Evolutionary conservation across 2,113 vertebrate species (phyloP).

Genomic region (Caloenas nicobarica): DNA sequence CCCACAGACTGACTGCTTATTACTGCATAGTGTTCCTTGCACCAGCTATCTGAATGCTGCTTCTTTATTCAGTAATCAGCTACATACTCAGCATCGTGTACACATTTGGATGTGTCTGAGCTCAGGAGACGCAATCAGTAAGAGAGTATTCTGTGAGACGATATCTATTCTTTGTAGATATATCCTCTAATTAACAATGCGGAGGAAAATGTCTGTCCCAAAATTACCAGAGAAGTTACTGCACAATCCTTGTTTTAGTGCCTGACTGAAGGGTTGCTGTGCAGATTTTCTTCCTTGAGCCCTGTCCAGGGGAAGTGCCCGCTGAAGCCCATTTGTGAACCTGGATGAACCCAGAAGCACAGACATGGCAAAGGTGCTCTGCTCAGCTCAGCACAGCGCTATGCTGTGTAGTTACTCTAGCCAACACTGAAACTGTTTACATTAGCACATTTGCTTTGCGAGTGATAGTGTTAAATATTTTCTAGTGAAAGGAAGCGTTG

Average conservation of each 20-base stretch:
- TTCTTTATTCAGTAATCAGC: constrained; percentile 10
- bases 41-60: background rate
- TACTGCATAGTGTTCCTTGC: background rate
- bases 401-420: background rate
- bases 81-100: background rate
- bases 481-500: background rate
- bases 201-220: background rate
- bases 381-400: background rate
- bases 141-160: background rate
- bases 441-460: background rate
- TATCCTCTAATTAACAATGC: background rate
- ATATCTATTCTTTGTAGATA: constrained; percentile 20
- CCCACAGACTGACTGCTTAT: background rate
- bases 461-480: background rate
- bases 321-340: background rate
- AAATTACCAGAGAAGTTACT: background rate
- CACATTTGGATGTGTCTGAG: background rate
- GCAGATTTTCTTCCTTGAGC: background rate
- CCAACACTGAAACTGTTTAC: background rate
- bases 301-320: background rate
- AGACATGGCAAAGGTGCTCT: background rate
- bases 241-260: background rate
- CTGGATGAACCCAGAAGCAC: background rate
- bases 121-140: constrained; percentile 20
- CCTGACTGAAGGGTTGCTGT: background rate